Base-by-base conservation (phyloP, 2,113 vertebrate species). In the Hypomesus transpacificus region DNA sequence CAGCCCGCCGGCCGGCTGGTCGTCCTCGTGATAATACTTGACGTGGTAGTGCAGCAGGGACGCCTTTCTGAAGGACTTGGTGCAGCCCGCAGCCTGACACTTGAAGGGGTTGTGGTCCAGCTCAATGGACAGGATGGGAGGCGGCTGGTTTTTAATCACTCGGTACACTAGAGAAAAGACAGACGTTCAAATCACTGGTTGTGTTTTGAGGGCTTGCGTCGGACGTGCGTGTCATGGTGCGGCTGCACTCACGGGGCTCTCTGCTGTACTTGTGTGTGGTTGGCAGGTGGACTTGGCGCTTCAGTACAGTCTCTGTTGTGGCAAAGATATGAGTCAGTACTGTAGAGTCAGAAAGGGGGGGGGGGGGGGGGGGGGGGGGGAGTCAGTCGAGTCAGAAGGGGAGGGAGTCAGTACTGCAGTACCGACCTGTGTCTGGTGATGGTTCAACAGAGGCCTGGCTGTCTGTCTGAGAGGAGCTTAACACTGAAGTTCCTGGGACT, bases 21-120 rank as follows among this genome's bases (percentile, higher is more conserved):
- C 88, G 79, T 95, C 94, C 1, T 92, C 93, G 80, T 99, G 97
- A 87, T 98, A 99, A 86, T 99, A 98, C 82, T 99, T 99, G 92
- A 98, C 95, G 89, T 99, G 97, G 90, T 96, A 97, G 90, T 98
- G 94, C 76, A 98, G 88, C 72, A 99, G 88, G 80, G 96, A 95
- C 20, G 94, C 94, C 92, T 98, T 99, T 89, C 97, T 94, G 89
- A 98, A 99, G 24, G 93, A 95, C 88, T 99, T 99, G 59, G 89
- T 90, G 88, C 97, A 99, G 88, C 94, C 94, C 11, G 89, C 86
- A 31, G 95, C 88, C 13, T 93, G 94, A 89, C 97, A 99, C 89
- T 95, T 95, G 91, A 98, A 98, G 51, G 94, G 95, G 83, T 94
- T 94, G 90, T 96, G 94, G 89, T 99, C 94, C 85, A 98, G 81